These are phyloP conservation scores for Manacus vitellinus DNA, from an alignment of 2,113 vertebrate species.

Conservation along the genomic window DNA sequence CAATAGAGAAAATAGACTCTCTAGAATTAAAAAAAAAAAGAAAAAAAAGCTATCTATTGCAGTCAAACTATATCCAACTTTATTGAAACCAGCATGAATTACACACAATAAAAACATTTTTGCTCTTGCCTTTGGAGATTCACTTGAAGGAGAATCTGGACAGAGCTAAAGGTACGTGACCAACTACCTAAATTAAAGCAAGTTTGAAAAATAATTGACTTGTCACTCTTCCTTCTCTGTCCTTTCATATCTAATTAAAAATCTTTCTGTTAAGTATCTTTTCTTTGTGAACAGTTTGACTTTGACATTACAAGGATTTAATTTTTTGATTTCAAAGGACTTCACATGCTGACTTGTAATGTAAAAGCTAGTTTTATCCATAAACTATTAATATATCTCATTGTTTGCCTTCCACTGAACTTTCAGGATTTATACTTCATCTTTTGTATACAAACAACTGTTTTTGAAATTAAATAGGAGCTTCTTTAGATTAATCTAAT, in stretches of 20 bases:
- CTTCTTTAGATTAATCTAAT: background rate
- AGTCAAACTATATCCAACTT: background rate
- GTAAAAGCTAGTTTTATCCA: background rate
- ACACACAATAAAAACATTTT: background rate
- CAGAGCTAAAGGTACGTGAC: background rate
- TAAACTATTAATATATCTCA: background rate
- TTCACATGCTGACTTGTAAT: background rate
- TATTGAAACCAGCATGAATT: background rate
- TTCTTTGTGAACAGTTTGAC: background rate
- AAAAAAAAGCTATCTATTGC: background rate
- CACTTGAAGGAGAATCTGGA: background rate
- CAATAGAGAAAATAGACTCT: background rate
- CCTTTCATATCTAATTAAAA: background rate
- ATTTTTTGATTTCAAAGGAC: background rate
- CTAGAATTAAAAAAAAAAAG: background rate
- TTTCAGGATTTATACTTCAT: background rate
- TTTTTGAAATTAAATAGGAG: background rate
- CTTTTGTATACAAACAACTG: background rate
- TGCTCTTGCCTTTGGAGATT: background rate
- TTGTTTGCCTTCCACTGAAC: background rate
- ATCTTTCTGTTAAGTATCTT: background rate
- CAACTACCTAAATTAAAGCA: background rate
- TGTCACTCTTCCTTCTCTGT: background rate
- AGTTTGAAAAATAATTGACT: background rate
- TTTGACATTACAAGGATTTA: background rate